Evolutionary conservation across 2,888 invertebrate genomes (phyloP), one percentile per base, ranked within the genome.

Genomic region (Amphipyra tragopoginis): DNA sequence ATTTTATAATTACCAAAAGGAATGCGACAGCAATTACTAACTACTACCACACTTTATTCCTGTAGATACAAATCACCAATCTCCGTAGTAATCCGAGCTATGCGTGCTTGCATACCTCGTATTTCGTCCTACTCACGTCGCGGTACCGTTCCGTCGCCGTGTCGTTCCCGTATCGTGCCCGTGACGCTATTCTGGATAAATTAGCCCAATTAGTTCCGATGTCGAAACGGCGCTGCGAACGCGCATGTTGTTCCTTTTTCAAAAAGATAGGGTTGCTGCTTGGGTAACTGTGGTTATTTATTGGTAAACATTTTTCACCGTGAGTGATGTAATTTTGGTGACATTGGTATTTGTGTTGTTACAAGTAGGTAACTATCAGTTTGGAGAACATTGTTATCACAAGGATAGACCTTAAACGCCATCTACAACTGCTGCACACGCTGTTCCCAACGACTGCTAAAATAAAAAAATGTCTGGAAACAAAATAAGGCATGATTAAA

Each of bases 171-270:
- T 66, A 65, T 66, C 65, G 71, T 60, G 45, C 15, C 47, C 33
- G 43, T 65, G 59, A 62, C 57, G 63, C 59, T 80, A 75, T 82
- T 72, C 72, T 70, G 85, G 84, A 87, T 89, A 88, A 86, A 89
- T 89, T 89, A 85, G 79, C 64, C 89, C 87, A 90, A 90, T 90
- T 90, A 90, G 90, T 89, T 84, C 75, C 74, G 75, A 77, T 72
- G 77, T 81, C 77, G 69, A 72, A 80, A 73, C 70, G 34, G 72
- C 45, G 59, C 71, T 65, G 75, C 67, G 79, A 65, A 62, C 47
- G 68, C 75, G 77, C 65, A 69, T 71, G 58, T 72, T 66, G 53
- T 76, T 70, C 60, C 55, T 75, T 79, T 79, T 79, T 65, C 53
- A 50, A 70, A 65, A 69, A 68, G 74, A 75, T 79, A 75, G 78